These are phyloP conservation scores for Noctua comes DNA, from an alignment of 2,888 invertebrate species.

Conservation along the genomic window DNA sequence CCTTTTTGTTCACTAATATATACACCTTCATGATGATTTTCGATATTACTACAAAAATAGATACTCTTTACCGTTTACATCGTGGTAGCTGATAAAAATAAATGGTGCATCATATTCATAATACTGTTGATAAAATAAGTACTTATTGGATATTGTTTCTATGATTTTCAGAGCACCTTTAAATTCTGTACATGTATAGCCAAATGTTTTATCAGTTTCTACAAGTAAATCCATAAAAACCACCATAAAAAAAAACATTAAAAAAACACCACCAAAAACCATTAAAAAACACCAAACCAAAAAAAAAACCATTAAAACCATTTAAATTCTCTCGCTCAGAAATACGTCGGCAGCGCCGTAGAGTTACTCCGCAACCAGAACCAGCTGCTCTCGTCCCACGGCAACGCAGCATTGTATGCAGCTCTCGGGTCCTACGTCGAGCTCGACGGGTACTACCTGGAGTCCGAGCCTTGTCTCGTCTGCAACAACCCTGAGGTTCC, in stretches of 20 bases:
- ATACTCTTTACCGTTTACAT: not conserved
- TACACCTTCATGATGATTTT: not conserved
- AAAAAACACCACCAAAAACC: too few species aligned
- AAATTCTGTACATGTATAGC: not conserved
- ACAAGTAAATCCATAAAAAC: too few species aligned
- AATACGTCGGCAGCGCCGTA: constrained; percentile 96
- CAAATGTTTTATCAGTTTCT: too few species aligned
- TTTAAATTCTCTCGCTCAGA: constrained; percentile 80
- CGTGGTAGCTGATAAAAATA: not conserved
- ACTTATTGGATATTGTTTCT: not conserved
- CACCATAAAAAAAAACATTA: too few species aligned
- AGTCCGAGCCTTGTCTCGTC: constrained; percentile 99
- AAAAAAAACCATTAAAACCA: too few species aligned
- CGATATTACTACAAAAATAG: too few species aligned
- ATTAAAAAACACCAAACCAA: too few species aligned
- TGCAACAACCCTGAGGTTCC: constrained; percentile 99
- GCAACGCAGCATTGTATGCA: constrained; percentile 98
- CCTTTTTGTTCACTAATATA: not conserved
- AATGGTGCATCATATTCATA: not conserved
- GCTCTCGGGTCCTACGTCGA: constrained; percentile 98
- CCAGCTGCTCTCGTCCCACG: constrained; percentile 96
- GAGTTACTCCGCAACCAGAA: constrained; percentile 97
- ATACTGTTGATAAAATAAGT: not conserved
- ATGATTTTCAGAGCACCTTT: not conserved
- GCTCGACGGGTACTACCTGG: constrained; percentile 98